Percentiles rank a stretch among this genome's conserved stretches.
These are phyloP conservation scores for Boleophthalmus pectinirostris DNA, from an alignment of 2,113 vertebrate genomes.

Conservation along the genomic window DNA sequence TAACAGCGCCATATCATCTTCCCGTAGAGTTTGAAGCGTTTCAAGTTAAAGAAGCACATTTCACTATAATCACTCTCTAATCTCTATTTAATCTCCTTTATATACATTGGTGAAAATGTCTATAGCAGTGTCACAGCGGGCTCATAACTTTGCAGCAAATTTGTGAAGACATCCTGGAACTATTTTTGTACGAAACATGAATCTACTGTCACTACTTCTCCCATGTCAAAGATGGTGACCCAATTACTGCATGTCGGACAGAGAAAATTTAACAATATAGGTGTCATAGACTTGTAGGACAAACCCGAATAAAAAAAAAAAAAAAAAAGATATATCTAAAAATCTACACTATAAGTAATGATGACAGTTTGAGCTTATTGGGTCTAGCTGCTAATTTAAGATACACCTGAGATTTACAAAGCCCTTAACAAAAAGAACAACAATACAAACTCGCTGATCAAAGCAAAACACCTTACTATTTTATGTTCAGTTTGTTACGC, in stretches of 20 bases:
- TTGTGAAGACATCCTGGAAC: background rate
- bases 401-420: background rate
- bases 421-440: background rate
- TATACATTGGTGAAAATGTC: background rate
- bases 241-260: background rate
- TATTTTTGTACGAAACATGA: background rate
- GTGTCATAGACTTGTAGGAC: background rate
- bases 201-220: background rate
- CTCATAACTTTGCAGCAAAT: background rate
- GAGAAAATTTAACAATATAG: background rate
- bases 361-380: constrained; percentile 1
- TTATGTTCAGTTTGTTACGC: background rate
- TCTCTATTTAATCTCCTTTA: background rate
- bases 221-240: background rate
- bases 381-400: constrained; percentile 5
- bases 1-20: too few species aligned
- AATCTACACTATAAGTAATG: background rate
- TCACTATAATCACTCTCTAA: too few species aligned
- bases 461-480: background rate
- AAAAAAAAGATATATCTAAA: background rate
- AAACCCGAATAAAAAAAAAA: background rate
- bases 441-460: background rate
- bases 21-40: too few species aligned
- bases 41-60: too few species aligned
- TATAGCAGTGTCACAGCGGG: background rate